Percentiles rank a stretch among this genome's conserved stretches.
phyloP scores from a whole-genome alignment of 1,140 invertebrate species.

The Drosophila bifasciata region DNA sequence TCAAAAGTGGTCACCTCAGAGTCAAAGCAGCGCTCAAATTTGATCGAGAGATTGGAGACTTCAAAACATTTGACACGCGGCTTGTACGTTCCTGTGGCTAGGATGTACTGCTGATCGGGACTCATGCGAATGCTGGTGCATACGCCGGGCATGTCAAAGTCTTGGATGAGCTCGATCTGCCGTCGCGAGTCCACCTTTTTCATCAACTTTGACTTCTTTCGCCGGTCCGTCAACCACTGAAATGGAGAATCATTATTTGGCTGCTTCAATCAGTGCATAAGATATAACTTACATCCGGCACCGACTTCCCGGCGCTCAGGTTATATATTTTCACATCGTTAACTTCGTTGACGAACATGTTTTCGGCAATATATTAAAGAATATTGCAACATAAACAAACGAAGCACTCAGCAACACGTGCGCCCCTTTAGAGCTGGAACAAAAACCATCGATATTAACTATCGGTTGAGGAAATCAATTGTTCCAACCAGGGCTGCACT shows the following conservation, averaged over 20 bases:
- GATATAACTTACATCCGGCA: conserved; percentile 93
- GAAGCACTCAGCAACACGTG: conserved; percentile 52
- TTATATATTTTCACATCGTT: conserved; percentile 99
- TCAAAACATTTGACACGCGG: conserved; percentile 98
- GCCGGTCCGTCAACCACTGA: conserved; percentile 96
- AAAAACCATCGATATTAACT: neutral
- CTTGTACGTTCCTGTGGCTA: conserved; percentile 98
- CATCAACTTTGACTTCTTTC: conserved; percentile 92
- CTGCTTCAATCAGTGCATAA: conserved; percentile 64
- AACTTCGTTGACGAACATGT: conserved; percentile 91
- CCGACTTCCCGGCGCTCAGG: conserved; percentile 96
- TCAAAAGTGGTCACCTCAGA: conserved; percentile 96
- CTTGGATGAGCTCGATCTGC: conserved; percentile 98
- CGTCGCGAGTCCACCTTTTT: conserved; percentile 95
- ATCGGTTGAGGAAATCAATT: neutral
- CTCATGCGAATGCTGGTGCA: conserved; percentile 94
- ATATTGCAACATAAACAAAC: conserved; percentile 63
- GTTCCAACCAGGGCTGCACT: neutral
- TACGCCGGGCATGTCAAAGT: conserved; percentile 99
- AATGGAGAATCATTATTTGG: neutral
- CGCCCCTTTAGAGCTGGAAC: neutral
- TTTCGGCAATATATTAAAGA: conserved; percentile 39
- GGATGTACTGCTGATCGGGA: conserved; percentile 96
- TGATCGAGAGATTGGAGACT: conserved; percentile 97
- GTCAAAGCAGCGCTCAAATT: conserved; percentile 99